phyloP scores from a whole-genome alignment of 2,113 vertebrate genomes.

The Microcebus griseorufus region DNA sequence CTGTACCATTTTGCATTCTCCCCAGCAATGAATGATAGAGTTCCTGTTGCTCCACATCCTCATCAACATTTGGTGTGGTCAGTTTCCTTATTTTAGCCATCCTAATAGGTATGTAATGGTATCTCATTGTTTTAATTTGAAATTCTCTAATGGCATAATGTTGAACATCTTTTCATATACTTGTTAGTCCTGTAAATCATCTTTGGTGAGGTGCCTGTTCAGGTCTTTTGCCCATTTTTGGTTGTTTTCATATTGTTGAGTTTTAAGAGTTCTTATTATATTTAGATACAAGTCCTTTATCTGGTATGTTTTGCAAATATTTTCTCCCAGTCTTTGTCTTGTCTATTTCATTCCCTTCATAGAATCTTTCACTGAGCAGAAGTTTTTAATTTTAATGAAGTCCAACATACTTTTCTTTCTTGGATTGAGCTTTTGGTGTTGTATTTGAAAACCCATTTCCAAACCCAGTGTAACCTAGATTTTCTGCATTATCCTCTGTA shows the following conservation, averaged over 20 bases:
- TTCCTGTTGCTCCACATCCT: neutral
- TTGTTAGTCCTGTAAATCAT: neutral
- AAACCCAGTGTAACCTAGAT: neutral
- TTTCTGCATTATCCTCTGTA: neutral
- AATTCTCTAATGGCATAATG: neutral
- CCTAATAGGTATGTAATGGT: neutral
- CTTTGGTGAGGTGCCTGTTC: neutral
- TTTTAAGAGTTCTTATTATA: neutral
- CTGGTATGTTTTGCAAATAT: neutral
- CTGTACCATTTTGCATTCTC: neutral
- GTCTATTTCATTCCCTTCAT: conserved; percentile 31
- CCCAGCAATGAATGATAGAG: neutral
- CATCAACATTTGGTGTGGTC: neutral
- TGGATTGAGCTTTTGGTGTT: conserved; percentile 16
- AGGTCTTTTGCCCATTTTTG: conserved; percentile 2
- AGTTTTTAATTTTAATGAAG: conserved; percentile 25
- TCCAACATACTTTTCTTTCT: neutral
- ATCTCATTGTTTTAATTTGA: neutral
- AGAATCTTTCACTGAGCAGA: neutral
- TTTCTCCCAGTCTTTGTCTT: neutral
- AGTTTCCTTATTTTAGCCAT: neutral
- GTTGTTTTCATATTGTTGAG: neutral
- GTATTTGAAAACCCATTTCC: neutral
- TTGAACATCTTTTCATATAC: neutral
- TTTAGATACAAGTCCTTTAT: neutral